phyloP scores from a whole-genome alignment of 2,888 invertebrate genomes.

The Boloria euphrosyne region DNA sequence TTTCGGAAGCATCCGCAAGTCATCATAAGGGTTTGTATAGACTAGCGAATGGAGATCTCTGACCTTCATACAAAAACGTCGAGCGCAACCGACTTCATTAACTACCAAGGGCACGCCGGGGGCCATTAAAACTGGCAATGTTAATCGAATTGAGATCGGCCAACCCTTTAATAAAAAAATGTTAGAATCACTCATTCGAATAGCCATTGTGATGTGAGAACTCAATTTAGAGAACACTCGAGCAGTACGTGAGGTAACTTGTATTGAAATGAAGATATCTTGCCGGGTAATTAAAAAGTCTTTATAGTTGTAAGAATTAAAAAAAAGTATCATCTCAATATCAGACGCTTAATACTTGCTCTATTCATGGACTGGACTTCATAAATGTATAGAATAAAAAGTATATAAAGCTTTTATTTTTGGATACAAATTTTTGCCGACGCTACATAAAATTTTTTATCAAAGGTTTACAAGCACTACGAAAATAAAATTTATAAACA shows the following conservation, averaged over 20 bases:
- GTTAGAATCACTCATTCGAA: slow-evolving; percentile 72
- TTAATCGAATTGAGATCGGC: slow-evolving; percentile 80
- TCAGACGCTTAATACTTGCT: not conserved
- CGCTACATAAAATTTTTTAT: slow-evolving; percentile 3
- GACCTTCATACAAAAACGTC: slow-evolving; percentile 53
- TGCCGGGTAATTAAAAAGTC: slow-evolving; percentile 17
- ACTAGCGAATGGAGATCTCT: slow-evolving; percentile 59
- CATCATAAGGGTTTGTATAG: slow-evolving; percentile 64
- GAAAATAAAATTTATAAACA: not conserved
- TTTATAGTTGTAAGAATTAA: slow-evolving; percentile 11
- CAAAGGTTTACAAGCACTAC: not conserved
- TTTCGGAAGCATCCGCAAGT: slow-evolving; percentile 78
- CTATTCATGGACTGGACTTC: not conserved
- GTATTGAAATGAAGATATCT: slow-evolving; percentile 73
- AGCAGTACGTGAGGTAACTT: slow-evolving; percentile 62
- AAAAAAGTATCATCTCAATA: slow-evolving; percentile 14
- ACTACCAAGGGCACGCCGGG: slow-evolving; percentile 38
- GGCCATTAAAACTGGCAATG: slow-evolving; percentile 58
- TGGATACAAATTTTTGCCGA: not conserved
- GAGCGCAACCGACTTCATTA: slow-evolving; percentile 42
- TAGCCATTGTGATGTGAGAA: slow-evolving; percentile 79
- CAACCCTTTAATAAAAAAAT: slow-evolving; percentile 80
- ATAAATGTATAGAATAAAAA: not conserved
- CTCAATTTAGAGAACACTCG: slow-evolving; percentile 75
- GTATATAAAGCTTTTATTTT: not conserved